Evolutionary conservation across 1,140 invertebrate species (phyloP).

Genomic region (Drosophila setifemur): DNA sequence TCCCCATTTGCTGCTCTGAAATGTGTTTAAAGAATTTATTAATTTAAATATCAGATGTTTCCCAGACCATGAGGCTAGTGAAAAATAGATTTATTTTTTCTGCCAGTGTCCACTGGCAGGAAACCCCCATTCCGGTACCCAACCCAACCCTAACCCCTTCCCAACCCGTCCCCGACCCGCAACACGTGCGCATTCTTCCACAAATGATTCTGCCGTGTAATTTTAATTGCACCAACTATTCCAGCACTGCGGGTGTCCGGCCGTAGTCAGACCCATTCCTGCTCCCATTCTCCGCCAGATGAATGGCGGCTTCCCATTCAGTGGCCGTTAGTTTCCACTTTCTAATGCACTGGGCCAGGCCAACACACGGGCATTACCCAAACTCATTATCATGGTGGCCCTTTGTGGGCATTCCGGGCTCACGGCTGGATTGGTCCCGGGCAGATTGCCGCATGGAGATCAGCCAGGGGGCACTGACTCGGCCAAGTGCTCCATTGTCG

Average conservation of each 20-base stretch:
- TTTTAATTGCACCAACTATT: conserved; percentile 64
- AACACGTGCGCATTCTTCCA: conserved; percentile 21
- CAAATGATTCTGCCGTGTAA: conserved; percentile 61
- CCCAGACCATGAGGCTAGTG: too few species aligned
- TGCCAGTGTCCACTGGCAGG: neutral
- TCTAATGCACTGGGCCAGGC: conserved; percentile 11
- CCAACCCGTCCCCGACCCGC: neutral
- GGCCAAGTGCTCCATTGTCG: conserved; percentile 47
- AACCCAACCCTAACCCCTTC: neutral
- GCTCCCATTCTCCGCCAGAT: conserved; percentile 21
- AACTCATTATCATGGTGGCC: conserved; percentile 67
- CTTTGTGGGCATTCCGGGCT: conserved; percentile 63
- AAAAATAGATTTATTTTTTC: too few species aligned
- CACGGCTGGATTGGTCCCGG: conserved; percentile 36
- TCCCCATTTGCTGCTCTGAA: too few species aligned
- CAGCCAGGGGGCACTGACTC: conserved; percentile 18
- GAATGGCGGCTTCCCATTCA: conserved; percentile 57
- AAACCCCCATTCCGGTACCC: too few species aligned
- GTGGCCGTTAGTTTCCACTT: conserved; percentile 17
- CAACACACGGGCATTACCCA: conserved; percentile 29
- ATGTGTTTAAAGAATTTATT: too few species aligned
- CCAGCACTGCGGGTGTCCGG: conserved; percentile 15
- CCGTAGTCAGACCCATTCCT: neutral
- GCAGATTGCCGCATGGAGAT: conserved; percentile 52
- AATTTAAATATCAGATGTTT: too few species aligned